Conservation (phyloP, 2,888 invertebrate genomes). For the Plebejus melissa region DNA sequence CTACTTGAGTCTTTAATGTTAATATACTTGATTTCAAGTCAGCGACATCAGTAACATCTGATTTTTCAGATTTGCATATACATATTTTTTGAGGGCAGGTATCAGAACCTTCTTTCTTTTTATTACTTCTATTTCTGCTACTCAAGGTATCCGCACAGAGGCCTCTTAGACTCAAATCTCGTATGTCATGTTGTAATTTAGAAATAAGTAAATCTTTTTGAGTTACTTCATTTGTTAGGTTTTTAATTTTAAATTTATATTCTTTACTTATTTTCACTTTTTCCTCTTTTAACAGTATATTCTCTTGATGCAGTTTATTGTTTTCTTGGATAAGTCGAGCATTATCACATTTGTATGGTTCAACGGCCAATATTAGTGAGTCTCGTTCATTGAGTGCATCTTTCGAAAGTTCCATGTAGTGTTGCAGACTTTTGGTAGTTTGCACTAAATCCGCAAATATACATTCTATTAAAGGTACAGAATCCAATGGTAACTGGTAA, state of each 20-base stretch:
- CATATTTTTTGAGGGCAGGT: slow-evolving; percentile 47
- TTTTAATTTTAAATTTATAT: slow-evolving; percentile 80
- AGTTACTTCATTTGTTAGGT: slow-evolving; percentile 80
- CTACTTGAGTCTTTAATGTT: slow-evolving; percentile 65
- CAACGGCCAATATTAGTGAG: slow-evolving; percentile 83
- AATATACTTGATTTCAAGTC: slow-evolving; percentile 67
- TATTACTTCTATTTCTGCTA: slow-evolving; percentile 63
- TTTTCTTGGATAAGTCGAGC: slow-evolving; percentile 86
- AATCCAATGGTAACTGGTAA: slow-evolving; percentile 86
- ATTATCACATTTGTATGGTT: slow-evolving; percentile 90
- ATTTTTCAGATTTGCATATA: slow-evolving; percentile 52
- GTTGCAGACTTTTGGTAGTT: slow-evolving; percentile 91
- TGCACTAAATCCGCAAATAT: slow-evolving; percentile 90
- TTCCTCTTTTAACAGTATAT: slow-evolving; percentile 82
- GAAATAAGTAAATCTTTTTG: slow-evolving; percentile 69
- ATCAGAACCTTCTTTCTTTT: slow-evolving; percentile 53
- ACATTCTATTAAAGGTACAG: slow-evolving; percentile 88
- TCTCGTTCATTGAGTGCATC: slow-evolving; percentile 84
- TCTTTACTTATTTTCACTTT: slow-evolving; percentile 79
- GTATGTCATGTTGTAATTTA: slow-evolving; percentile 65
- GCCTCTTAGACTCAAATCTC: slow-evolving; percentile 66
- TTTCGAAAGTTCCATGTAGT: slow-evolving; percentile 88
- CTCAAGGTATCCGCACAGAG: slow-evolving; percentile 69
- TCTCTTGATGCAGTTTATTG: slow-evolving; percentile 84
- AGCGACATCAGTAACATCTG: slow-evolving; percentile 60